phyloP scores from a whole-genome alignment of 2,888 invertebrate genomes.

The Andrena praecox region DNA sequence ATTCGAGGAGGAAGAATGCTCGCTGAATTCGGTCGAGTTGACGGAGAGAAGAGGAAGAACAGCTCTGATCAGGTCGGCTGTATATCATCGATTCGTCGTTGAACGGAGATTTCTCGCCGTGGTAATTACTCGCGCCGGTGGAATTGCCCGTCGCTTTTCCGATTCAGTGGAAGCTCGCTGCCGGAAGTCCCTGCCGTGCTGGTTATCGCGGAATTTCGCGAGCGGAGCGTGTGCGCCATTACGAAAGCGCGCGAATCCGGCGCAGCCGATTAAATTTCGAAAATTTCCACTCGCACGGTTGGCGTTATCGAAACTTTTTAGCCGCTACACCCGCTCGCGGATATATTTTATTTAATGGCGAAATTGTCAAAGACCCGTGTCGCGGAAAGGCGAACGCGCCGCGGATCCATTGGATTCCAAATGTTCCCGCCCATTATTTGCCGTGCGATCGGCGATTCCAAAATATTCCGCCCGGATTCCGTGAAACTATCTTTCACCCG shows the following conservation, averaged over 20 bases:
- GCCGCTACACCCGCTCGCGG: neutral
- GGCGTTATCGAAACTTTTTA: neutral
- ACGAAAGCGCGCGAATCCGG: neutral
- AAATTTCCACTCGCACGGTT: neutral
- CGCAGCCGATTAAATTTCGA: constrained; percentile 1
- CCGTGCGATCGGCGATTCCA: too few relatives aligned
- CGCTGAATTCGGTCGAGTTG: neutral
- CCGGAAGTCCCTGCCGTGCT: constrained; percentile 37
- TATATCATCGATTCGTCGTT: constrained; percentile 67
- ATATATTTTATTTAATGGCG: neutral
- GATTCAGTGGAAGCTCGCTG: constrained; percentile 49
- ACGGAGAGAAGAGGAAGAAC: constrained; percentile 16
- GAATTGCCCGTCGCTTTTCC: constrained; percentile 64
- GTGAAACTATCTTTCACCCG: neutral
- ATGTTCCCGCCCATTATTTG: too few relatives aligned
- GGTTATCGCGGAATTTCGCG: constrained; percentile 29
- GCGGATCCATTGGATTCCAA: too few relatives aligned
- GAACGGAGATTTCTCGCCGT: constrained; percentile 64
- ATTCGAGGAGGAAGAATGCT: neutral
- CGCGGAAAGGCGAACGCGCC: too few relatives aligned
- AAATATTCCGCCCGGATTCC: too few relatives aligned
- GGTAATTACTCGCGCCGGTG: constrained; percentile 60
- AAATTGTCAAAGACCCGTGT: too few relatives aligned
- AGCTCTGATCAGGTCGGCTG: constrained; percentile 60
- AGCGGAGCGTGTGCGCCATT: neutral